phyloP scores from a whole-genome alignment of 23 tunicate genomes.

The Trididemnum clinides region DNA sequence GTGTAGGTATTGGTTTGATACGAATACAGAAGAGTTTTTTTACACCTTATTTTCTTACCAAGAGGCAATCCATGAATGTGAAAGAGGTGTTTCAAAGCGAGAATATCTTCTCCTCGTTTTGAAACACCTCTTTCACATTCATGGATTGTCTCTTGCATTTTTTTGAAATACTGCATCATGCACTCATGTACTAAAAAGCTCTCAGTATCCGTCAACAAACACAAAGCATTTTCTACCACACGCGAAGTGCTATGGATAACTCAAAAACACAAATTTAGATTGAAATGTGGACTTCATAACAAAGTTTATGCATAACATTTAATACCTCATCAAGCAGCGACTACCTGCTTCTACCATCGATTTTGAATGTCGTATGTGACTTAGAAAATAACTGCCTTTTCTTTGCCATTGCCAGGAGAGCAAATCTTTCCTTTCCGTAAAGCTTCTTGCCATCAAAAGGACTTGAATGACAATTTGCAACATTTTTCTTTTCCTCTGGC shows the following conservation, averaged over 20 bases:
- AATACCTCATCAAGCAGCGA: background rate
- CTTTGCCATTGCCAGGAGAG: background rate
- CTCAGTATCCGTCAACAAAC: background rate
- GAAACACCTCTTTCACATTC: background rate
- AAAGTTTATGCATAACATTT: too few species aligned
- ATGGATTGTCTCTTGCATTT: background rate
- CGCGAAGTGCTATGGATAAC: background rate
- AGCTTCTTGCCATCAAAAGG: slow-evolving; percentile 13
- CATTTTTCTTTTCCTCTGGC: background rate
- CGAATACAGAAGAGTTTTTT: too few species aligned
- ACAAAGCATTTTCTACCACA: background rate
- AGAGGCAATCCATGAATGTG: background rate
- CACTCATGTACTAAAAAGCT: background rate
- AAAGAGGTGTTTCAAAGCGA: background rate
- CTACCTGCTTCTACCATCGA: background rate
- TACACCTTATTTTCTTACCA: too few species aligned
- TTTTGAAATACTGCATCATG: background rate
- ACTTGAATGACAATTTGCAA: too few species aligned
- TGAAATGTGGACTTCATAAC: background rate
- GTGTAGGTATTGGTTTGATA: too few species aligned
- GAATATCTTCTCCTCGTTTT: background rate
- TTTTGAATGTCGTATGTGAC: background rate
- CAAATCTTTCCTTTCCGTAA: background rate
- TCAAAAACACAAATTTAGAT: background rate
- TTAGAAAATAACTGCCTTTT: background rate